Percentiles rank a stretch among this genome's conserved stretches.
Evolutionary conservation across 2,113 vertebrate genomes (phyloP).

Genomic region (Lynx canadensis): DNA sequence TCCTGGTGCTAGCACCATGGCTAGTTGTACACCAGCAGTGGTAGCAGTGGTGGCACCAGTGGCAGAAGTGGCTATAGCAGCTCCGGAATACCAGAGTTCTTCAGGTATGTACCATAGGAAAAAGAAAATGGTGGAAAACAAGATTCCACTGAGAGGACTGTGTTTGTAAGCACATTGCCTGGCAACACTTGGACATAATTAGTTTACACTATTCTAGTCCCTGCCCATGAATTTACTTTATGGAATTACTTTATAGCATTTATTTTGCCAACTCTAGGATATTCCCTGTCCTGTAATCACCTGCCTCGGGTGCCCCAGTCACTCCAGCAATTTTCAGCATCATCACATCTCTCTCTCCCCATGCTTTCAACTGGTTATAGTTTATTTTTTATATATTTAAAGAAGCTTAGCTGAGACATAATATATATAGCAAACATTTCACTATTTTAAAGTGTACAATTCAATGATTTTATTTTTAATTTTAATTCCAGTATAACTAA

Average conservation of each 20-base stretch:
- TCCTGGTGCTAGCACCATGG: not conserved
- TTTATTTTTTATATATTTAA: not conserved
- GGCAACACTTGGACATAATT: slow-evolving; percentile 5
- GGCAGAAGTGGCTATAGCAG: not conserved
- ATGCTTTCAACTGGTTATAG: not conserved
- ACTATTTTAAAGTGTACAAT: slow-evolving; percentile 4
- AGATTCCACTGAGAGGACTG: not conserved
- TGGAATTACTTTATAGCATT: not conserved
- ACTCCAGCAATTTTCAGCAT: not conserved
- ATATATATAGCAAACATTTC: not conserved
- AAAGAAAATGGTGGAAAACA: not conserved
- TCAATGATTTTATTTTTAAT: not conserved
- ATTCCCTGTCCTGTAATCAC: not conserved
- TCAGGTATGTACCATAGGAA: not conserved
- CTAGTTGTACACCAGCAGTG: not conserved
- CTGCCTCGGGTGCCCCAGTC: not conserved
- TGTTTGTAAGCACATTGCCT: not conserved
- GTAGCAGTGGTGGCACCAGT: not conserved
- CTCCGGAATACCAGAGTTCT: not conserved
- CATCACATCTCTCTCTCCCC: not conserved
- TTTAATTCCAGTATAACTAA: not conserved
- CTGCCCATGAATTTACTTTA: not conserved
- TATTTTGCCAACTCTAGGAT: not conserved
- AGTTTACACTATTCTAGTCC: not conserved
- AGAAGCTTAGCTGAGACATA: slow-evolving; percentile 22